Evolutionary conservation across 2,797 vertebrate species (phyloP), one percentile per base, ranked within the genome.

Genomic region (Heliangelus exortis): DNA sequence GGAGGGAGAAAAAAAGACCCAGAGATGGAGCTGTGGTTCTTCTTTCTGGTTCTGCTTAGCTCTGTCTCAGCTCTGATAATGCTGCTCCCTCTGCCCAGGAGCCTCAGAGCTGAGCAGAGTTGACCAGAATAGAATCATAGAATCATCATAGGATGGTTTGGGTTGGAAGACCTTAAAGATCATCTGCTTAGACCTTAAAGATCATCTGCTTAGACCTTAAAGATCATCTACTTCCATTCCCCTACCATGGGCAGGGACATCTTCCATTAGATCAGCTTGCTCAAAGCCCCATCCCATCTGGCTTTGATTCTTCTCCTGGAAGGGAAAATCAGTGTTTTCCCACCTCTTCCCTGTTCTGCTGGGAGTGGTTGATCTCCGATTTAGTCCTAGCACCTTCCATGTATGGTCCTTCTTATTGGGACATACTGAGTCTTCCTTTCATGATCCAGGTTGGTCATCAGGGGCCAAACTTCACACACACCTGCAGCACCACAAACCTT

Each of bases 381-480:
- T 55, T 68, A 53, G 17, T 53, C 31, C 39, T 58, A 41, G 17
- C 16, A 54, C 26, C 51, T 53, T 26, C 5, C 12, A 78, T 63
- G 7, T 17, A 29, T 20, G 4, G 3, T 47, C 33, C 53, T 74
- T 78, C 29, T 73, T 26, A 15, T 2, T 21, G 62, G 12, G 31
- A 12, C 23, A 28, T 63, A 47, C 45, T 47, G 25, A 62, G 20
- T 16, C 23, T 41, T 82, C 29, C 45, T 73, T 68, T 31, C 9
- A 3, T 34, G 7, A 25, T 47, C 11, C n/a, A 53, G 15, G 16
- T 51, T 31, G 21, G 14, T 39, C 7, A 6, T 1, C 1, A 3
- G 12, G 10, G 3, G 1, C 10, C 34, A 73, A 59, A 48, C 20
- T 68, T 45, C 31, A 22, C 17, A 29, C 26, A 14, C 4, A 33